phyloP scores from a whole-genome alignment of 2,797 vertebrate species.

The Tokudaia tokunoshimensis region DNA sequence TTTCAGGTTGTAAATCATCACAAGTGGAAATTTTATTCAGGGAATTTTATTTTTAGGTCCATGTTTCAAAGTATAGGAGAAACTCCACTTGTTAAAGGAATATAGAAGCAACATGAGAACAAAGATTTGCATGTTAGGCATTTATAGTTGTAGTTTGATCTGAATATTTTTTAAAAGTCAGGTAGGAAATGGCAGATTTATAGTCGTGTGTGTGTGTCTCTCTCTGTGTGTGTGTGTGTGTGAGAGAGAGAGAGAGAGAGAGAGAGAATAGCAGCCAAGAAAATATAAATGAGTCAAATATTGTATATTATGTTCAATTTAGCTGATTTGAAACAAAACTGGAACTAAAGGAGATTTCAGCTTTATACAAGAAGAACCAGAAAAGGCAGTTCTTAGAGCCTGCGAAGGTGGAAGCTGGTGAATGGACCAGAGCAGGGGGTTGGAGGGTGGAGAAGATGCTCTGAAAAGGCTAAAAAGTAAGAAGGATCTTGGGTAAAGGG shows the following conservation, averaged over 20 bases:
- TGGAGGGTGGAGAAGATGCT: background rate
- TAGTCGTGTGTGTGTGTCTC: background rate
- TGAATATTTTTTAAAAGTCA: constrained; percentile 45
- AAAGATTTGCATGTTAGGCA: constrained; percentile 14
- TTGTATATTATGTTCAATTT: background rate
- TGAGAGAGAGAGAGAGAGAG: no score
- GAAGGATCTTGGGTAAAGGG: background rate
- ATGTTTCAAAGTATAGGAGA: constrained; percentile 53
- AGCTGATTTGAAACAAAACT: constrained; percentile 29
- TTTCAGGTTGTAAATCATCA: constrained; percentile 38
- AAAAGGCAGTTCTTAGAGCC: background rate
- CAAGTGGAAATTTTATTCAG: constrained; percentile 46
- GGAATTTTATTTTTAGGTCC: constrained; percentile 49
- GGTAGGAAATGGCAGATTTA: background rate
- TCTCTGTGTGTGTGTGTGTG: background rate
- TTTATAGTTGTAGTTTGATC: constrained; percentile 49
- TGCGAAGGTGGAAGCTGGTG: background rate
- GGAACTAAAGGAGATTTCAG: constrained; percentile 5
- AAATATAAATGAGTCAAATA: constrained; percentile 11
- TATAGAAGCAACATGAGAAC: constrained; percentile 16
- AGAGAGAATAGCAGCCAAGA: no score
- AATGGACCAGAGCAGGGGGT: background rate
- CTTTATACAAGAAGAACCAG: background rate
- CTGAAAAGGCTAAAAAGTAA: background rate
- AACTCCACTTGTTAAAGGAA: constrained; percentile 30